These are phyloP conservation scores for Argyra leucocephala DNA, from an alignment of 2,888 invertebrate genomes.

Conservation along the genomic window DNA sequence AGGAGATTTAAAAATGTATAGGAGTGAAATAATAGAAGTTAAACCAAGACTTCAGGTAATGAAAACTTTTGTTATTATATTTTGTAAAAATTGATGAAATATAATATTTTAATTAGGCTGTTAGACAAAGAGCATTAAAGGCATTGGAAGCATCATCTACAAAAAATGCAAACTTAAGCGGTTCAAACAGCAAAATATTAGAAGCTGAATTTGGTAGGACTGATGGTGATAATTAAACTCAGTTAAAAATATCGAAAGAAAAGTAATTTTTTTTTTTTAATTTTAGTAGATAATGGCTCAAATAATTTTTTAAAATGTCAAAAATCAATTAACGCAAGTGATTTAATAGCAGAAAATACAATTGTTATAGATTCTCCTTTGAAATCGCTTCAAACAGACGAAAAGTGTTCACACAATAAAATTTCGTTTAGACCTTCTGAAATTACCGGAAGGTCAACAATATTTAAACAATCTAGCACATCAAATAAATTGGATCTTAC, in stretches of 20 bases:
- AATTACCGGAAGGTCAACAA: constrained; percentile 40
- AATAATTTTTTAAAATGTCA: too few species aligned
- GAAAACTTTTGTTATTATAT: too few species aligned
- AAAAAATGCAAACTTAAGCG: constrained; percentile 4
- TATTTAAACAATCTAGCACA: constrained; percentile 22
- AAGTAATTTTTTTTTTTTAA: too few species aligned
- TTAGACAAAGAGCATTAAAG: not conserved
- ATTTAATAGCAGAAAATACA: constrained; percentile 37
- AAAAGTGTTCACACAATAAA: constrained; percentile 24
- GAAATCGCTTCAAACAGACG: constrained; percentile 8
- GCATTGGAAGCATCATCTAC: not conserved
- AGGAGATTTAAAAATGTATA: not conserved
- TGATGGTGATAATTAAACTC: too few species aligned
- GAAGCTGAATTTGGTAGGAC: too few species aligned
- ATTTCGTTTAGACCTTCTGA: constrained; percentile 39
- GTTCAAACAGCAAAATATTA: too few species aligned
- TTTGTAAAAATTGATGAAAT: not conserved
- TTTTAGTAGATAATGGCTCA: too few species aligned
- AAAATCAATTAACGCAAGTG: constrained; percentile 36
- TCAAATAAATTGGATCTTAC: constrained; percentile 27
- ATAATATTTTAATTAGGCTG: constrained; percentile 15
- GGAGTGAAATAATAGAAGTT: not conserved
- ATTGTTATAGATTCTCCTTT: constrained; percentile 35
- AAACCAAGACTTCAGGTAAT: constrained; percentile 17
- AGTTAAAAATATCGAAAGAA: too few species aligned